Conservation (phyloP, 2,113 vertebrate genomes). For the Nannobrachium achirus region DNA sequence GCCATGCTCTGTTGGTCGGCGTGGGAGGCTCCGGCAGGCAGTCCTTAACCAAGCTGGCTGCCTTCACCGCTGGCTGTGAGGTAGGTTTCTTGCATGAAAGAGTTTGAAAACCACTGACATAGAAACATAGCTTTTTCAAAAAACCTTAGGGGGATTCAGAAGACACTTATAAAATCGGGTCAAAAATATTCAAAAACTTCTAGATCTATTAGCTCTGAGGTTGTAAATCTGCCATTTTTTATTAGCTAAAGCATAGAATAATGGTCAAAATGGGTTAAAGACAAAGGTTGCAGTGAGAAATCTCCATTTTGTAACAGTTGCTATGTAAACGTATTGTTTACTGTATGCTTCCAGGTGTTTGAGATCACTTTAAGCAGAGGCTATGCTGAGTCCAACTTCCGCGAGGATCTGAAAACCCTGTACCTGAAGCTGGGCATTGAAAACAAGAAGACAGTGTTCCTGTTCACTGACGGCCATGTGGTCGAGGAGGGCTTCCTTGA, state of each 20-base stretch:
- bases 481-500: constrained; percentile 95
- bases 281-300: too few relatives aligned
- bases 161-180: too few relatives aligned
- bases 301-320: too few relatives aligned
- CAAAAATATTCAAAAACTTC: too few relatives aligned
- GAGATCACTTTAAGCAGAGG: constrained; percentile 91
- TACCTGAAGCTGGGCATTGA: constrained; percentile 91
- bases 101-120: too few relatives aligned
- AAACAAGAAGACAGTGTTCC: constrained; percentile 87
- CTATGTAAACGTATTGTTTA: too few relatives aligned
- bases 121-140: background rate
- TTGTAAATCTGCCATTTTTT: too few relatives aligned
- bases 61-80: constrained; percentile 90
- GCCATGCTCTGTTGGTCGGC: constrained; percentile 92
- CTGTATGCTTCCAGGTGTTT: constrained; percentile 84
- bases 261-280: too few relatives aligned
- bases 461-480: constrained; percentile 93
- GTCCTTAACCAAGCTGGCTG: constrained; percentile 89
- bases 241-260: too few relatives aligned
- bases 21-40: constrained; percentile 94
- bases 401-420: constrained; percentile 90
- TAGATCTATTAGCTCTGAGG: too few relatives aligned
- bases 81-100: too few relatives aligned
- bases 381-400: constrained; percentile 87
- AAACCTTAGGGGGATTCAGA: too few relatives aligned